Percentiles rank a stretch among this genome's conserved stretches.
phyloP scores from a whole-genome alignment of 2,797 vertebrate species.

The Myiotriccus ornatus region DNA sequence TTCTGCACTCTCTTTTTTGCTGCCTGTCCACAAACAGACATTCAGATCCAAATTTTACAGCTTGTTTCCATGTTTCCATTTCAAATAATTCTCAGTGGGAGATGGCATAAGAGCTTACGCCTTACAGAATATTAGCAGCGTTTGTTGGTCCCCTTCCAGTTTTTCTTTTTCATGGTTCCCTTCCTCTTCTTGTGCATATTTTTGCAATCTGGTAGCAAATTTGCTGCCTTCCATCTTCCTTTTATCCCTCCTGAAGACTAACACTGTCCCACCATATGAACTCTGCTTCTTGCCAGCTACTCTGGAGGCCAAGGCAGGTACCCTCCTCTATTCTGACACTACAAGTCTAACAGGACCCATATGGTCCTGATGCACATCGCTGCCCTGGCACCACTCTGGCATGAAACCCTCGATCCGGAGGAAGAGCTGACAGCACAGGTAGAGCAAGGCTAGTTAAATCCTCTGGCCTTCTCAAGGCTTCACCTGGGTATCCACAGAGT shows the following conservation, averaged over 20 bases:
- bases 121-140: not conserved
- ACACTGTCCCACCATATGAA: not conserved
- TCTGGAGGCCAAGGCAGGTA: not conserved
- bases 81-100: not conserved
- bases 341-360: not conserved
- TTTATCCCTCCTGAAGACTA: not conserved
- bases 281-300: accelerated
- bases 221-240: not conserved
- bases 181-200: not conserved
- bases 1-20: not conserved
- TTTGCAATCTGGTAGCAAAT: not conserved
- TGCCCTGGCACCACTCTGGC: not conserved
- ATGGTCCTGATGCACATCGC: accelerated
- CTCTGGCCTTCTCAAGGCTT: not conserved
- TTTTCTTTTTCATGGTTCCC: not conserved
- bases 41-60: not conserved
- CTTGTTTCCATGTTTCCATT: not conserved
- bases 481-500: not conserved
- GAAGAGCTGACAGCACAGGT: not conserved
- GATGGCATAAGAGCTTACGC: not conserved
- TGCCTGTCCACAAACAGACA: not conserved
- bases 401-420: not conserved
- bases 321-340: not conserved
- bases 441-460: not conserved
- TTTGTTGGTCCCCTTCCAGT: not conserved